Percentiles rank a stretch among this genome's conserved stretches.
These are phyloP conservation scores for Saxicola maurus DNA, from an alignment of 2,797 vertebrate genomes.

Conservation along the genomic window DNA sequence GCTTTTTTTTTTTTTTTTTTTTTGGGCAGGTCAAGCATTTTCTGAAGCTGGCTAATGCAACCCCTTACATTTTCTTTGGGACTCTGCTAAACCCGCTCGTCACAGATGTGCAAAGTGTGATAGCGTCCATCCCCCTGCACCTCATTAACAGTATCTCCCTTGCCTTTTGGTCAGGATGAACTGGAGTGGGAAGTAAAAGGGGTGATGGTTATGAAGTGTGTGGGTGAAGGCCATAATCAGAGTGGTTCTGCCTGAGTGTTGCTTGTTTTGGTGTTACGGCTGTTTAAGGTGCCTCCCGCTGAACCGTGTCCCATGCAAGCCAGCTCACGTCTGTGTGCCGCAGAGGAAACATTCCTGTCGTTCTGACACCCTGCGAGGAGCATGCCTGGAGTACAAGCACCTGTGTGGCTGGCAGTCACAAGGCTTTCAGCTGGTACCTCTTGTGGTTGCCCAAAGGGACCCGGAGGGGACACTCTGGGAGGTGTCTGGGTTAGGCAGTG, in stretches of 20 bases:
- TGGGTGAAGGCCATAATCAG: neutral
- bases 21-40: neutral
- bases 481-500: neutral
- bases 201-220: conserved; percentile 28
- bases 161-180: neutral
- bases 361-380: neutral
- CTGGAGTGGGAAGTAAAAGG: conserved; percentile 19
- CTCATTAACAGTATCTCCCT: neutral
- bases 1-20: neutral
- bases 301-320: neutral
- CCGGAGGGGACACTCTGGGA: neutral
- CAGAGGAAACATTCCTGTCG: neutral
- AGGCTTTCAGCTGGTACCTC: neutral
- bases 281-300: neutral
- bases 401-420: neutral
- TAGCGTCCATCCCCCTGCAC: neutral
- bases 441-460: neutral
- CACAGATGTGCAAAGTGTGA: neutral
- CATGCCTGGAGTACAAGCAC: neutral
- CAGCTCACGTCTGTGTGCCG: neutral
- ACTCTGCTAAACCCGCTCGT: neutral
- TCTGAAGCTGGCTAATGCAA: neutral
- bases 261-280: neutral
- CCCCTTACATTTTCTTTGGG: neutral
- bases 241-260: neutral